Percentiles rank a stretch among this genome's conserved stretches.
Conservation (phyloP, 2,113 vertebrate genomes). For the Hyperoodon ampullatus region DNA sequence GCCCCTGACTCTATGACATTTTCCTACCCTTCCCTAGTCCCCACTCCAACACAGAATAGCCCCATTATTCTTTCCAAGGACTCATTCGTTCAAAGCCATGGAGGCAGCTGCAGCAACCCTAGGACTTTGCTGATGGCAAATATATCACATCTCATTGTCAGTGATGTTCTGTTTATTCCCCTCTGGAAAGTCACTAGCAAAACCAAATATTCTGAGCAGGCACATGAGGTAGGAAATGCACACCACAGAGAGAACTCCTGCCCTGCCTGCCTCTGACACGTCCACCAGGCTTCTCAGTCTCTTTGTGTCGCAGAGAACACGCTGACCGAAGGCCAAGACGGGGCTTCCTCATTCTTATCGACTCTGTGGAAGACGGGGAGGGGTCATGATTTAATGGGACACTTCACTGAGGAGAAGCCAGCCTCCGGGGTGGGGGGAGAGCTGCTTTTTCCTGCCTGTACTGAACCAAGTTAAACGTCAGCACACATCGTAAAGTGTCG, state of each 20-base stretch:
- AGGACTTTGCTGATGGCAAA: conserved; percentile 53
- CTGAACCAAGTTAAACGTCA: not conserved
- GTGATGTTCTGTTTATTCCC: conserved; percentile 55
- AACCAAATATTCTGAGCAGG: conserved; percentile 25
- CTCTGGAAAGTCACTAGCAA: conserved; percentile 66
- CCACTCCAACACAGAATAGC: not conserved
- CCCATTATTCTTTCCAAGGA: not conserved
- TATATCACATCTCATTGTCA: conserved; percentile 41
- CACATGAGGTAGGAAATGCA: not conserved
- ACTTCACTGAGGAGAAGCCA: not conserved
- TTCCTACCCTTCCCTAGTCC: not conserved
- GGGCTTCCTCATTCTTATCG: too few relatives aligned
- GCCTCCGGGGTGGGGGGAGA: not conserved
- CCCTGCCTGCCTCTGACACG: not conserved
- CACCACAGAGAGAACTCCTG: not conserved
- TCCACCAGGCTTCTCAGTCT: not conserved
- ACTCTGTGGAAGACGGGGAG: not conserved
- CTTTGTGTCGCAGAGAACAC: not conserved
- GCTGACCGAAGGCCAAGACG: rapidly evolving
- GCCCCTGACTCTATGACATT: not conserved
- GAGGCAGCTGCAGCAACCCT: conserved; percentile 26
- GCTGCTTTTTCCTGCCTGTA: not conserved
- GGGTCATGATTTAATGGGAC: not conserved
- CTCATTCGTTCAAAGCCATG: not conserved
- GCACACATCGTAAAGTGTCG: not conserved